phyloP scores from a whole-genome alignment of 2,113 vertebrate species.

The Laticauda colubrina region DNA sequence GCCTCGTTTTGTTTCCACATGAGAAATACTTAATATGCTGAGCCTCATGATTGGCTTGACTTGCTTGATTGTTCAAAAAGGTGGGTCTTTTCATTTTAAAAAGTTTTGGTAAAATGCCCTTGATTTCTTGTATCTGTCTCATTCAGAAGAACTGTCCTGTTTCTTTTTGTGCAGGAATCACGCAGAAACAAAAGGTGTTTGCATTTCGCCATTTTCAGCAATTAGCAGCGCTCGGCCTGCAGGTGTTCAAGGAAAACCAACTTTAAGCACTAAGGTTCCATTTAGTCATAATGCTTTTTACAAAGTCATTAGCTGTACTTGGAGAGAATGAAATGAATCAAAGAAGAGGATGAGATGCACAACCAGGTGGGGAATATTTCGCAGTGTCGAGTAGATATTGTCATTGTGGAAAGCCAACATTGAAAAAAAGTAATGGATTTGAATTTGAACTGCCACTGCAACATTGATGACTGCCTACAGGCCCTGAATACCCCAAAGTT shows the following conservation, averaged over 20 bases:
- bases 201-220: conserved; percentile 60
- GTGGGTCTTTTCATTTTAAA: conserved; percentile 55
- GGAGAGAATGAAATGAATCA: conserved; percentile 52
- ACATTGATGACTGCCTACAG: neutral
- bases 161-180: conserved; percentile 59
- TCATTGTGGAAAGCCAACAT: neutral
- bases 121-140: conserved; percentile 65
- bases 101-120: conserved; percentile 71
- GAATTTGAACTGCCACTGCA: conserved; percentile 42
- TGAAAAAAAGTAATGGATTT: conserved; percentile 14
- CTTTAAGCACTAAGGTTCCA: conserved; percentile 55
- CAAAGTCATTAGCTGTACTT: conserved; percentile 54
- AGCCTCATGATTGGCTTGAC: conserved; percentile 56
- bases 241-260: conserved; percentile 51
- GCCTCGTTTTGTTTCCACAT: conserved; percentile 69
- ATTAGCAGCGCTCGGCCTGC: conserved; percentile 58
- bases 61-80: conserved; percentile 61
- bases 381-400: conserved; percentile 21
- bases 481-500: conserved; percentile 25
- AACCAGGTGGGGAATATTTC: conserved; percentile 21
- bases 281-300: conserved; percentile 64
- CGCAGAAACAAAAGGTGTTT: conserved; percentile 51
- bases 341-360: conserved; percentile 57
- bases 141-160: conserved; percentile 60
- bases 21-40: conserved; percentile 77